Percentiles rank a stretch among this genome's conserved stretches.
phyloP scores from a whole-genome alignment of 2,888 invertebrate genomes.

The Drosophila eohydei region DNA sequence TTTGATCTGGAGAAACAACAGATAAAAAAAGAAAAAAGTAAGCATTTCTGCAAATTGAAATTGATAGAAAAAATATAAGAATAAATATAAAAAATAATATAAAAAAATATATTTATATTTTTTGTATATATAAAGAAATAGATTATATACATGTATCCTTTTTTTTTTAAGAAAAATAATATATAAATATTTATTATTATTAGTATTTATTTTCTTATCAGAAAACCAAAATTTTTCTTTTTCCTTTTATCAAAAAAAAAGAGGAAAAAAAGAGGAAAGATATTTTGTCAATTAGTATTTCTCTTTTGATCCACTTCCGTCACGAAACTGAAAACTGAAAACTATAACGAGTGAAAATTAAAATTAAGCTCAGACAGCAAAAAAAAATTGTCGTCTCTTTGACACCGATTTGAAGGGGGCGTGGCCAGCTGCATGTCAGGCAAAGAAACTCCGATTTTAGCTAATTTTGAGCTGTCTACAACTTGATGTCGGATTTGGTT shows the following conservation, averaged over 20 bases:
- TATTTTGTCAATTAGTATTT: slow-evolving; percentile 49
- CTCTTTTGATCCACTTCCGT: slow-evolving; percentile 75
- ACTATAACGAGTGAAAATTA: slow-evolving; percentile 56
- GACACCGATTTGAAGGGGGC: slow-evolving; percentile 30
- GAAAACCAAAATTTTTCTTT: background rate
- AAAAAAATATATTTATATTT: no score
- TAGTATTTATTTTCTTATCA: background rate
- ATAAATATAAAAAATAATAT: no score
- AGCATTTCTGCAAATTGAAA: slow-evolving; percentile 5
- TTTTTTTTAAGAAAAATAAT: background rate
- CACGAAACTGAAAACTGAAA: slow-evolving; percentile 59
- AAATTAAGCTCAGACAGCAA: slow-evolving; percentile 35
- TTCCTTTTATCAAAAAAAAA: background rate
- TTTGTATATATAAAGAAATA: no score
- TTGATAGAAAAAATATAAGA: background rate
- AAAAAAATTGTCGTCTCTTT: slow-evolving; percentile 17
- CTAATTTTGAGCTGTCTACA: slow-evolving; percentile 19
- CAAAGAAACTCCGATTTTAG: background rate
- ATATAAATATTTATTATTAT: background rate
- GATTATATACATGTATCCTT: no score
- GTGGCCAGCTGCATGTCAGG: slow-evolving; percentile 3
- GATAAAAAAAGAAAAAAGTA: background rate
- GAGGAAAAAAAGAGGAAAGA: background rate
- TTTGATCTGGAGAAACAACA: slow-evolving; percentile 53
- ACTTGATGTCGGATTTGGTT: background rate